phyloP scores from a whole-genome alignment of 2,113 vertebrate genomes.

The Proterorhinus semilunaris region DNA sequence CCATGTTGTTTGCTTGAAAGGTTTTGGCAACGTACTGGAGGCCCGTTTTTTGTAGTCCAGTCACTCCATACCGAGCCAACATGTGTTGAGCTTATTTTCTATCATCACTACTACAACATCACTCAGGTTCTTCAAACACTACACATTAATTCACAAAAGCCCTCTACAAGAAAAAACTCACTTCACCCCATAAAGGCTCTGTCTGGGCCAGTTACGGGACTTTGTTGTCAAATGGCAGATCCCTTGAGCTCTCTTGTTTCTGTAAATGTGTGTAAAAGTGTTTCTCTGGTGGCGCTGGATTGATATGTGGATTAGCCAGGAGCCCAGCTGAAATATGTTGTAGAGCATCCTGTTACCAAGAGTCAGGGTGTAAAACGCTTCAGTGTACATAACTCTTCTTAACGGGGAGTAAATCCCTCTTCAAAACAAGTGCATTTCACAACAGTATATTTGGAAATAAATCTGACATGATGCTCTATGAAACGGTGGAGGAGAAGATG shows the following conservation, averaged over 20 bases:
- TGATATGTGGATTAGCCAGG: conserved; percentile 73
- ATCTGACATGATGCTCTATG: conserved; percentile 76
- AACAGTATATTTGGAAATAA: conserved; percentile 80
- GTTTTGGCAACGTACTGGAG: no score
- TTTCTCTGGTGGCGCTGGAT: conserved; percentile 51
- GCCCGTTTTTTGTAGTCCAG: neutral
- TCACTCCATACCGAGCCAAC: neutral
- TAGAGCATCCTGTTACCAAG: conserved; percentile 63
- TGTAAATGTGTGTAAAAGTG: conserved; percentile 54
- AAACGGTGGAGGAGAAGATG: conserved; percentile 67
- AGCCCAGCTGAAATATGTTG: conserved; percentile 62
- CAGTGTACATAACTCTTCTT: conserved; percentile 79
- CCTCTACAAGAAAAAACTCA: neutral
- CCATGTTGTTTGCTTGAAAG: no score
- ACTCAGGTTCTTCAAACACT: neutral
- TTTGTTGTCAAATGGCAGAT: neutral
- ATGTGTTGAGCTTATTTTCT: neutral
- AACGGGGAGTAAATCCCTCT: conserved; percentile 74
- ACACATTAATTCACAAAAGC: neutral
- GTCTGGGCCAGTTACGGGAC: neutral
- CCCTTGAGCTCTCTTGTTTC: conserved; percentile 22
- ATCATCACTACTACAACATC: neutral
- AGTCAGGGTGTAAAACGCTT: conserved; percentile 68
- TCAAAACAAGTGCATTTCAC: conserved; percentile 74
- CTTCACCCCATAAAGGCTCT: neutral